Evolutionary conservation across 2,797 vertebrate species (phyloP), one percentile per base, ranked within the genome.

Genomic region (Rhincodon typus): DNA sequence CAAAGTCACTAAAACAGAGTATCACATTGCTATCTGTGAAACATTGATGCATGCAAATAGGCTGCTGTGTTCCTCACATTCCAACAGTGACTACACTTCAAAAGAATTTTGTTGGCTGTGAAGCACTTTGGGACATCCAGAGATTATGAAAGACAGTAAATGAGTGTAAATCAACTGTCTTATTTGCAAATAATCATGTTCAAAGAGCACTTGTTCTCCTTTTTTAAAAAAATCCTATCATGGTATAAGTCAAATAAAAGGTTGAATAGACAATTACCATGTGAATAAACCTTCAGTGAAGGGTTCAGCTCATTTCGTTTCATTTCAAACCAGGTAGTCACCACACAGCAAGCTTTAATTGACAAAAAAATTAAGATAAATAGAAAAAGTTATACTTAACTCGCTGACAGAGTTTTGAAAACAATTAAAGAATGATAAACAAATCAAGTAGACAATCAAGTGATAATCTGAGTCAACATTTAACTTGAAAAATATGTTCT

Each of bases 281-380:
- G 30, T 7, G 46, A 72, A 50, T 77, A 95, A 95, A n/a, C 94
- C 30, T 95, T 77, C 46, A 53, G 17, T 74, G 70, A 74, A 94
- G 23, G 23, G 46, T 72, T 72, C 15, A 15, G 12, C 46, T 53
- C 12, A 15, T 94, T 74, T 74, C 27, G 67, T 25, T 74, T 74
- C 90, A 74, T 13, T 94, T 94, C 69, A 94, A 74, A 66, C n/a
- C 19, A 46, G 93, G 25, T 70, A 15, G 50, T 12, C 10, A 17
- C 6, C 13, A 53, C 70, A 46, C 13, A 17, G 94, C 53, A 15
- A 15, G 13, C 13, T 72, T 74, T 74, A 94, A 94, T 72, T 94
- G 69, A 94, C 38, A 53, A 53, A 38, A 50, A 74, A 94, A 94
- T 94, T 50, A 94, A 74, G 94, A 70, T 53, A 94, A 72, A 50